Base-by-base conservation (phyloP, 2,888 invertebrate genomes). In the Troglohyphantes excavatus region DNA sequence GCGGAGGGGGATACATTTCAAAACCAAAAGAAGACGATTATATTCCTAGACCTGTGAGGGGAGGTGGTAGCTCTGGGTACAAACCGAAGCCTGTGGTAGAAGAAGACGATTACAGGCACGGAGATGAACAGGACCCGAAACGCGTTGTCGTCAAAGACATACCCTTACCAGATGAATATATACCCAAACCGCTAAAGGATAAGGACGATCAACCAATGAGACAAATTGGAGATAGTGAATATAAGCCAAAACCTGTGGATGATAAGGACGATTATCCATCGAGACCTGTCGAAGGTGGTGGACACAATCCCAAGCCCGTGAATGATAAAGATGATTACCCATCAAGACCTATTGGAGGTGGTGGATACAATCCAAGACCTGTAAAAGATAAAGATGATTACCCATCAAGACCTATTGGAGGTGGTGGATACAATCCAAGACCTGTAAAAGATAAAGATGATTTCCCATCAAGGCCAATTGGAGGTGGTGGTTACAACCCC, bases 281-380 rank as follows among this genome's bases (percentile, higher is more conserved):
- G n/a, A 76, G 78, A 26, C 78, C 78, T 17, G n/a, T n/a, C 17
- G 76, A 53, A 39, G 75, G 75, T 59, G 82, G 78, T 65, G 76
- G 83, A 39, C 82, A 88, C 39, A 75, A 59, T 39, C 75, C 82
- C 0, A 82, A 81, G 27, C 86, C 86, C 1, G 23, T 19, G 13
- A 76, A 67, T 23, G 76, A 68, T 26, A 23, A 6, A 13, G 27
- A 27, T 26, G 53, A 53, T 53, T 53, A 53, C n/a, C 53, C 53
- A 53, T 5, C 17, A 53, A 76, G 78, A 26, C 65, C 65, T 2
- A n/a, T 27, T 23, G 76, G 68, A 39, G 75, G 75, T 33, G 76
- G 72, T 3, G 53, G 67, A 5, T 68, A 78, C 39, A 85, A 76
- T 19, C 68, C 59, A 23, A 85, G 76, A 9, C 85, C 85, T 6